Evolutionary conservation across 2,113 vertebrate species (phyloP).

Genomic region (Petrocephalus microphthalmus): DNA sequence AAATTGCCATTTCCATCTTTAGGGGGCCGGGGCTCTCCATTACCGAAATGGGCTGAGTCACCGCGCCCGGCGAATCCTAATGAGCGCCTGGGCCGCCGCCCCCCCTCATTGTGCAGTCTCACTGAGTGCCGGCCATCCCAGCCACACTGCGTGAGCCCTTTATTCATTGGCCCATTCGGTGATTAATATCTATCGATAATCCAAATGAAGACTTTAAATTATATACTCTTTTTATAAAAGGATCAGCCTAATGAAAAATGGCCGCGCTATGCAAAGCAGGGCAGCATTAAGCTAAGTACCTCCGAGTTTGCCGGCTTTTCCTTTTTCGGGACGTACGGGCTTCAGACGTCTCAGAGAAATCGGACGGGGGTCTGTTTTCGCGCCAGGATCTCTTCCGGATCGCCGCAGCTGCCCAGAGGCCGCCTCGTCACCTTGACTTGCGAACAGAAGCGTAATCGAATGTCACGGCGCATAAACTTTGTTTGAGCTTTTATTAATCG

Average conservation of each 20-base stretch:
- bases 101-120: constrained; percentile 19
- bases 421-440: neutral
- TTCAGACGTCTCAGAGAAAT: neutral
- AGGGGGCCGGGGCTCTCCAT: constrained; percentile 67
- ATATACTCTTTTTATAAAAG: constrained; percentile 21
- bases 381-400: neutral
- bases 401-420: neutral
- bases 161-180: constrained; percentile 51
- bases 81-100: constrained; percentile 40
- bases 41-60: constrained; percentile 74
- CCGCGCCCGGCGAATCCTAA: constrained; percentile 62
- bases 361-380: neutral
- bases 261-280: neutral
- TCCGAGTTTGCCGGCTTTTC: neutral
- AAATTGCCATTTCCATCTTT: constrained; percentile 70
- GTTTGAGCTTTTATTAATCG: neutral
- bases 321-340: neutral
- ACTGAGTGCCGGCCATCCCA: constrained; percentile 43
- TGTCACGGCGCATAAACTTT: neutral
- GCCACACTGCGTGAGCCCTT: constrained; percentile 47
- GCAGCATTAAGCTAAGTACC: neutral
- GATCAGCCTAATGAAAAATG: neutral
- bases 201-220: constrained; percentile 23
- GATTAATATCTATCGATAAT: constrained; percentile 25
- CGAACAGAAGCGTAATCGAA: neutral